Percentiles rank a stretch among this genome's conserved stretches.
Evolutionary conservation across 2,888 invertebrate species (phyloP).

Genomic region (Drosophila ustulata): DNA sequence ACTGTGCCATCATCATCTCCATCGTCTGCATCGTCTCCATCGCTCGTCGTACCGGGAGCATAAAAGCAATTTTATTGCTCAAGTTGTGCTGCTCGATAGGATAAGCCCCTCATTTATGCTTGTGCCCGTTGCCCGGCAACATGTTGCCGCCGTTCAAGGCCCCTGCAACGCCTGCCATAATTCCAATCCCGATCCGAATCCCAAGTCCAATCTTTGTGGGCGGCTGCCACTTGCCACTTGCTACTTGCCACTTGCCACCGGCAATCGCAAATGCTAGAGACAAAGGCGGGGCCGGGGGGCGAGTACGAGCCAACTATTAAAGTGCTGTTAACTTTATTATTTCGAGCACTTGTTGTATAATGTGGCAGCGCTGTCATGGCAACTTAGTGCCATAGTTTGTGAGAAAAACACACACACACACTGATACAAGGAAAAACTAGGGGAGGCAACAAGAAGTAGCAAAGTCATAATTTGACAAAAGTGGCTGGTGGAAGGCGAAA

Average conservation of each 20-base stretch:
- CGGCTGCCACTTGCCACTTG: constrained; percentile 41
- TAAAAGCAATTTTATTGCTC: constrained; percentile 79
- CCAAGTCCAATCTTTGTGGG: constrained; percentile 54
- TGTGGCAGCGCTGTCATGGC: constrained; percentile 77
- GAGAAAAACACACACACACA: constrained; percentile 31
- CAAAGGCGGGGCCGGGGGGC: constrained; percentile 5
- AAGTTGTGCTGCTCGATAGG: constrained; percentile 78
- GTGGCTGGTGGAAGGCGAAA: constrained; percentile 60
- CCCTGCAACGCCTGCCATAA: constrained; percentile 22
- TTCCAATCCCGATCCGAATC: constrained; percentile 50
- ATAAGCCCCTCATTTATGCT: constrained; percentile 77
- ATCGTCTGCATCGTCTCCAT: constrained; percentile 5
- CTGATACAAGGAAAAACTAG: not conserved
- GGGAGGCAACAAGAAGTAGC: constrained; percentile 31
- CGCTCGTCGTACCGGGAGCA: constrained; percentile 38
- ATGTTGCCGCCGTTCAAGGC: constrained; percentile 70
- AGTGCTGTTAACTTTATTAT: constrained; percentile 82
- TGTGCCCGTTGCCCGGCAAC: constrained; percentile 73
- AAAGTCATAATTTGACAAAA: constrained; percentile 77
- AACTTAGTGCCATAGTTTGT: constrained; percentile 72
- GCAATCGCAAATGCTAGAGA: constrained; percentile 4
- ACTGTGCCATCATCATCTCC: constrained; percentile 7
- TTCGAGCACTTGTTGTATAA: constrained; percentile 80
- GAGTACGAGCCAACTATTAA: constrained; percentile 70
- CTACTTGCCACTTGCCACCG: constrained; percentile 23